Evolutionary conservation across 2,113 vertebrate genomes (phyloP), one percentile per base, ranked within the genome.

Genomic region (Antigone vipio): DNA sequence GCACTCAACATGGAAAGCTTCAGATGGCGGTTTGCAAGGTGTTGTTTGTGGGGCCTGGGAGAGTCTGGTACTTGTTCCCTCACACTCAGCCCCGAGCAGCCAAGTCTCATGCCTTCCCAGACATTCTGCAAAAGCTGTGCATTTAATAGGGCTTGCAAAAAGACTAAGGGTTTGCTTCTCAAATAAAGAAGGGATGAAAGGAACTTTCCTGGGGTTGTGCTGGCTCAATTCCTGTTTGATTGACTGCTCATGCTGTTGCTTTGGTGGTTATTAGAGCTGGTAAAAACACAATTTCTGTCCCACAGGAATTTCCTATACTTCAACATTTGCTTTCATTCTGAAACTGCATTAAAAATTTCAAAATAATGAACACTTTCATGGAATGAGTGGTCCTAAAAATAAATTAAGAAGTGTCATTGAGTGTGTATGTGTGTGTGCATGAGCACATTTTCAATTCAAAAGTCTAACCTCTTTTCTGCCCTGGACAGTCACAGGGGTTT

Each of bases 141-240:
- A 0, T 97, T 97, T 97, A 96, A 96, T 96, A 96, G 95, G 93
- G 88, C 95, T 97, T 93, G 86, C 92, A 94, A 95, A 96, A 95
- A 90, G 92, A 84, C 93, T 89, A 84, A 93, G 94, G 95, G 95
- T 94, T 94, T 94, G 80, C 96, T 92, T 96, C 92, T 93, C 96
- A 96, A 95, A 97, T 97, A 96, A 96, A 96, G 95, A 56, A 93
- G 86, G 96, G 96, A 97, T 97, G 97, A 97, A 97, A 97, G 95
- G 92, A 97, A 95, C 95, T 96, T 97, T 97, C 97, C 95, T 96
- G 95, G 94, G 96, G 96, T 95, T 95, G 95, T 89, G 95, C 87
- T 97, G 95, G 95, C 96, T 97, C 94, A 89, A 24, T 97, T 97
- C 96, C 92, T 97, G 73, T 96, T 97, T 97, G 95, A 97, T 94